Percentiles rank a stretch among this genome's conserved stretches.
These are phyloP conservation scores for Rhagium mordax DNA, from an alignment of 2,888 invertebrate genomes.

Conservation along the genomic window DNA sequence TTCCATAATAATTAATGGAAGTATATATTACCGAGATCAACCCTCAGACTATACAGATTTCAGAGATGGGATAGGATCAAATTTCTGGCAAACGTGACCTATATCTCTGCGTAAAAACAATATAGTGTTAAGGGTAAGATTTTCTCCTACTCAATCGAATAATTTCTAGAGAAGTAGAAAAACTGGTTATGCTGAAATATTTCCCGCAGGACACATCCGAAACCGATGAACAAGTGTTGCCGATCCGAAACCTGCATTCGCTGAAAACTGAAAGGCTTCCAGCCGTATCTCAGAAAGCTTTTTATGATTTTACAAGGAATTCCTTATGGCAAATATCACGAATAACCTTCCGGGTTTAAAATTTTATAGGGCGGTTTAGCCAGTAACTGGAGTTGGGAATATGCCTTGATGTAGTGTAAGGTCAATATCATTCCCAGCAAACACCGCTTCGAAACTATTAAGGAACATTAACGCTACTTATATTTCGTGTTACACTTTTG, in stretches of 20 bases:
- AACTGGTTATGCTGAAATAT: background rate
- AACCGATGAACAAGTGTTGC: background rate
- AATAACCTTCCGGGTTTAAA: background rate
- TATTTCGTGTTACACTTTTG: too few species aligned
- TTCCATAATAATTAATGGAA: too few species aligned
- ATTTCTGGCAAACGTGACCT: too few species aligned
- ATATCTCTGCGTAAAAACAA: too few species aligned
- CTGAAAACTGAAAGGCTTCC: background rate
- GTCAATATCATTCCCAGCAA: background rate
- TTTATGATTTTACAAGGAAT: slow-evolving; percentile 8
- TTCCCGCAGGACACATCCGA: background rate
- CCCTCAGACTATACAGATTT: too few species aligned
- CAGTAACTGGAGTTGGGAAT: background rate
- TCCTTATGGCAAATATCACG: background rate
- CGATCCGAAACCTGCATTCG: background rate
- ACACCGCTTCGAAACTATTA: background rate
- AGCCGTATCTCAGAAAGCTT: slow-evolving; percentile 1
- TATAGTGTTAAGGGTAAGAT: too few species aligned
- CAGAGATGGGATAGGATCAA: too few species aligned
- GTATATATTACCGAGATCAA: too few species aligned
- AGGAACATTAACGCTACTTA: too few species aligned
- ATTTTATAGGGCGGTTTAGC: slow-evolving; percentile 11
- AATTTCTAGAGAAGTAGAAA: background rate
- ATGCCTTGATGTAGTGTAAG: background rate
- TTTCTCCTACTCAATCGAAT: too few species aligned